Evolutionary conservation across 2,113 vertebrate genomes (phyloP).

Genomic region (Bos indicus): DNA sequence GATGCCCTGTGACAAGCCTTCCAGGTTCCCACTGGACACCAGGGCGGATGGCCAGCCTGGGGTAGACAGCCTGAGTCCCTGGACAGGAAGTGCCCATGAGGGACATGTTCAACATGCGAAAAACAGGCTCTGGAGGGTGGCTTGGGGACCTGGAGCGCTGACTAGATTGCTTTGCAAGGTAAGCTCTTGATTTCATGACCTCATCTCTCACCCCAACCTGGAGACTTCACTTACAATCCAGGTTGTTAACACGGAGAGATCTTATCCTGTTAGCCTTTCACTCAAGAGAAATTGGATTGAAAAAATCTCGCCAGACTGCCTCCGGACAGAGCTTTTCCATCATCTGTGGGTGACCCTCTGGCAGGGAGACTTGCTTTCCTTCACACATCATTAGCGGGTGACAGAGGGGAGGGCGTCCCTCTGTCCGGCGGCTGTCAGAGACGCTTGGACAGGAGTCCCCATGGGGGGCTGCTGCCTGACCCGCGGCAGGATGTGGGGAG

Average conservation of each 20-base stretch:
- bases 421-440: neutral
- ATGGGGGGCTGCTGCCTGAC: neutral
- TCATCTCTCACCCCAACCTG: neutral
- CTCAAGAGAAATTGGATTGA: constrained; percentile 59
- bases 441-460: neutral
- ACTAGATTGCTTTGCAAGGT: constrained; percentile 43
- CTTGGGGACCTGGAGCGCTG: neutral
- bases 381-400: constrained; percentile 16
- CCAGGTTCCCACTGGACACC: no score
- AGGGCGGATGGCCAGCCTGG: neutral
- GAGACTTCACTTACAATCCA: constrained; percentile 49
- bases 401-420: neutral
- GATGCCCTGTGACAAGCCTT: neutral
- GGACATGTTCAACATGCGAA: constrained; percentile 5
- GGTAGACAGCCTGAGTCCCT: neutral
- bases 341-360: neutral
- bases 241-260: constrained; percentile 60
- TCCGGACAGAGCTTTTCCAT: constrained; percentile 34
- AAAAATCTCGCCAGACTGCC: constrained; percentile 11
- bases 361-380: neutral
- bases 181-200: constrained; percentile 57
- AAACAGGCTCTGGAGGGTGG: neutral
- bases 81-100: neutral
- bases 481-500: neutral
- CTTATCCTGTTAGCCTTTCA: constrained; percentile 65